Percentiles rank a stretch among this genome's conserved stretches.
These are phyloP conservation scores for Laupala kohalensis DNA, from an alignment of 1,140 invertebrate species.

Conservation along the genomic window DNA sequence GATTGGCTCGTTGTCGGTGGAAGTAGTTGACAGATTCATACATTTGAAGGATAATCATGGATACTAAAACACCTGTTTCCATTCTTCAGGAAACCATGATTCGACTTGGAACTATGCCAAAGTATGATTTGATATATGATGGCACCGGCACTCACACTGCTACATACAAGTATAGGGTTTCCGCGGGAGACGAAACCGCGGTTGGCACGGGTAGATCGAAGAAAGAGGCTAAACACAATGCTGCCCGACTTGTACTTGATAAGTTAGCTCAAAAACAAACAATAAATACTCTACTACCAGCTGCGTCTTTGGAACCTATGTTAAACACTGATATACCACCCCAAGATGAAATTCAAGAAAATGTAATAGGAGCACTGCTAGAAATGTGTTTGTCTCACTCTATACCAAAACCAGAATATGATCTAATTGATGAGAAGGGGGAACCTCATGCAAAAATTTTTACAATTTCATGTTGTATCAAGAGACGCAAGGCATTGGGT, in stretches of 20 bases:
- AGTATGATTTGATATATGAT: not conserved
- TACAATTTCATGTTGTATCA: conserved; percentile 49
- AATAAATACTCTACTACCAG: too few relatives aligned
- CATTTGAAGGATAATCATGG: not conserved
- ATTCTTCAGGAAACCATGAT: not conserved
- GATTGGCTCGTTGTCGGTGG: too few relatives aligned
- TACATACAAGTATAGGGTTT: conserved; percentile 3
- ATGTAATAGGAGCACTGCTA: conserved; percentile 41
- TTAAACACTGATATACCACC: conserved; percentile 13
- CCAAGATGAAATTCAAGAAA: conserved; percentile 27
- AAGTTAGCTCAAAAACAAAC: conserved; percentile 13
- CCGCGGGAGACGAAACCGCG: conserved; percentile 34
- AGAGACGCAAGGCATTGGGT: conserved; percentile 38
- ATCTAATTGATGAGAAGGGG: conserved; percentile 48
- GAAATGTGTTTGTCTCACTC: conserved; percentile 47
- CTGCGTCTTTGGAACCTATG: too few relatives aligned
- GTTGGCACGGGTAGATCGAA: conserved; percentile 48
- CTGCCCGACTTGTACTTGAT: conserved; percentile 43
- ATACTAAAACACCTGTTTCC: not conserved
- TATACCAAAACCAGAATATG: conserved; percentile 47
- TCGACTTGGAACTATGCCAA: not conserved
- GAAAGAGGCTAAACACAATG: conserved; percentile 56
- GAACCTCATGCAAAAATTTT: conserved; percentile 54
- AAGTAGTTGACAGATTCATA: not conserved
- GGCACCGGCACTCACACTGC: not conserved